A percentile compares a stretch with the other conserved stretches of the same genome.
These are phyloP conservation scores for Schlechtendalia chinensis DNA, from an alignment of 1,140 invertebrate species.

Conservation along the genomic window DNA sequence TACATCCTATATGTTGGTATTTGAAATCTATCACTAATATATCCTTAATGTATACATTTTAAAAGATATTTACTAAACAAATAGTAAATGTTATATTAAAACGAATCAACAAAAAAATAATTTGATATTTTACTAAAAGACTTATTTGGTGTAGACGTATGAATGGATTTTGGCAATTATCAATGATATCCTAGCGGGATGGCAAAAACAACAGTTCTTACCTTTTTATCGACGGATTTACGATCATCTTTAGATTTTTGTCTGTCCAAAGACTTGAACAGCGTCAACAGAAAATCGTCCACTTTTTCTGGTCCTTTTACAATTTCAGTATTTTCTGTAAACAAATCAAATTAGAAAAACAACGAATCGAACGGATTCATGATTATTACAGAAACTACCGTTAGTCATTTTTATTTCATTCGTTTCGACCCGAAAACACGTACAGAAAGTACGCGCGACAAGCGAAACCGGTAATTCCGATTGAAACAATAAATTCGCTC, in stretches of 20 bases:
- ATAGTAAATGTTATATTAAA: neutral
- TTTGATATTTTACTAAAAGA: too few species aligned
- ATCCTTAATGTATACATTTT: neutral
- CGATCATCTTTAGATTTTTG: constrained; percentile 46
- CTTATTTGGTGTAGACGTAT: neutral
- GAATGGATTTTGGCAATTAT: neutral
- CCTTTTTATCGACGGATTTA: constrained; percentile 25
- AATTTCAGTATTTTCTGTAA: constrained; percentile 23
- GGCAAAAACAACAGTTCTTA: neutral
- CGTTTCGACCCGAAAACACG: too few species aligned
- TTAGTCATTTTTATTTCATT: too few species aligned
- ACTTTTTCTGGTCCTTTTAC: constrained; percentile 32
- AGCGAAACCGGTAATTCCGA: too few species aligned
- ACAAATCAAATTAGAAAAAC: too few species aligned
- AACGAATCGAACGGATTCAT: too few species aligned
- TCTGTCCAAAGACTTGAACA: constrained; percentile 23
- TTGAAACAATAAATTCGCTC: too few species aligned
- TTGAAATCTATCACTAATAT: too few species aligned
- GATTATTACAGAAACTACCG: too few species aligned
- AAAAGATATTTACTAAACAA: neutral
- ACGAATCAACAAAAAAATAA: neutral
- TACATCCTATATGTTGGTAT: too few species aligned
- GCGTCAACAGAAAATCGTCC: constrained; percentile 24
- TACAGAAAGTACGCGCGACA: too few species aligned
- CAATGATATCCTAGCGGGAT: neutral